Evolutionary conservation across 2,888 invertebrate genomes (phyloP), one percentile per base, ranked within the genome.

Genomic region (Lamproptera curius): DNA sequence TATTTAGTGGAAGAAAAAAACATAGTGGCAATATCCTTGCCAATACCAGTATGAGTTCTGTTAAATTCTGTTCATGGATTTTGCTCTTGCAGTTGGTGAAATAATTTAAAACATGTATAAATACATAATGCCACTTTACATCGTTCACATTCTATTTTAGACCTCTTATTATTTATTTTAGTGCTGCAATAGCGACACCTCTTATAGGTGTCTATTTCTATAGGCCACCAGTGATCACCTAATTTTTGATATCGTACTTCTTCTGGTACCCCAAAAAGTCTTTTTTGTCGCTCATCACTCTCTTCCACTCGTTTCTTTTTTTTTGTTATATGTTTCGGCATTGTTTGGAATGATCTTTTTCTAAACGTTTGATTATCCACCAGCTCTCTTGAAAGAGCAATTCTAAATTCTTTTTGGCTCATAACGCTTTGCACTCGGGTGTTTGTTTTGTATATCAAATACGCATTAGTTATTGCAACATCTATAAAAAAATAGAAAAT

Each of bases 401-500:
- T 54, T 14, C 57, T 52, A 41, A 61, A 63, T 53, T 63, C 56
- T 39, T 39, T 39, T 17, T 60, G 43, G 38, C 52, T 52, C 37
- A 54, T 45, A 31, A 63, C 52, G 36, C 54, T 57, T 35, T 45
- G 52, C 17, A 47, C 41, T 35, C 47, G 53, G 9, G 42, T 20
- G 11, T 42, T 52, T 31, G 38, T 41, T 48, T 40, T 52, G 49
- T 59, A 56, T 38, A 61, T 50, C 35, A 59, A 41, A 45, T 41
- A 60, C 31, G 59, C 46, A 46, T 62, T 62, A 35, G 61, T 59
- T 3, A 61, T 52, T 17, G 54, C 46, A 35, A 56, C 48, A 43
- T 62, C 61, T 16, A 57, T n/a, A 10, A 61, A 44, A 38, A 62
- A 63, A 37, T 60, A 63, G 45, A 63, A 62, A 16, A 62, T 55